These are phyloP conservation scores for Brachionichthys hirsutus DNA, from an alignment of 2,113 vertebrate genomes.

Conservation along the genomic window DNA sequence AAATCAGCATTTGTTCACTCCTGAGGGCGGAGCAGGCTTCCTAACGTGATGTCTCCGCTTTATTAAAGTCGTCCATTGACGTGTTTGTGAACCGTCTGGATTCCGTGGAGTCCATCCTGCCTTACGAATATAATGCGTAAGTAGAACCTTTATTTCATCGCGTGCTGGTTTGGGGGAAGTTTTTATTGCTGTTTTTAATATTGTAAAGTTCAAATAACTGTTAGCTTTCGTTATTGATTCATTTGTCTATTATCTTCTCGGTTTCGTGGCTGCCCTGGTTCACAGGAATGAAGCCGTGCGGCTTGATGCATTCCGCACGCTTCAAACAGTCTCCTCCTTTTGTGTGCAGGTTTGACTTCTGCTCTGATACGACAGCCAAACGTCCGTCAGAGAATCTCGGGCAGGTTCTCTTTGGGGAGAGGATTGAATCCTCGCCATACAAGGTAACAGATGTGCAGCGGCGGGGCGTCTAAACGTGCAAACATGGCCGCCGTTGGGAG, in stretches of 20 bases:
- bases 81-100: slow-evolving; percentile 94
- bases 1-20: not conserved
- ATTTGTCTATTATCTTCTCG: too few species aligned
- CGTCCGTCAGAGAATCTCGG: slow-evolving; percentile 94
- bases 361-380: slow-evolving; percentile 80
- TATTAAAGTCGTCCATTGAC: slow-evolving; percentile 83
- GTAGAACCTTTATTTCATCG: slow-evolving; percentile 51
- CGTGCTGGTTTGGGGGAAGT: too few species aligned
- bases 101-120: slow-evolving; percentile 93
- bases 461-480: too few species aligned
- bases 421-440: slow-evolving; percentile 92
- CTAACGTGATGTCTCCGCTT: slow-evolving; percentile 17
- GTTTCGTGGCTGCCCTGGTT: too few species aligned
- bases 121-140: slow-evolving; percentile 94
- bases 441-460: slow-evolving; percentile 74
- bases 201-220: too few species aligned
- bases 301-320: not conserved
- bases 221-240: too few species aligned
- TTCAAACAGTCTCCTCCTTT: not conserved
- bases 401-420: slow-evolving; percentile 91
- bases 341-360: slow-evolving; percentile 89
- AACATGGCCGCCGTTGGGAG: too few species aligned
- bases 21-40: not conserved
- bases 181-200: too few species aligned
- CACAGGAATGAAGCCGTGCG: not conserved